These are phyloP conservation scores for Enteromius treurensis DNA, from an alignment of 2,797 vertebrate genomes.

Conservation along the genomic window DNA sequence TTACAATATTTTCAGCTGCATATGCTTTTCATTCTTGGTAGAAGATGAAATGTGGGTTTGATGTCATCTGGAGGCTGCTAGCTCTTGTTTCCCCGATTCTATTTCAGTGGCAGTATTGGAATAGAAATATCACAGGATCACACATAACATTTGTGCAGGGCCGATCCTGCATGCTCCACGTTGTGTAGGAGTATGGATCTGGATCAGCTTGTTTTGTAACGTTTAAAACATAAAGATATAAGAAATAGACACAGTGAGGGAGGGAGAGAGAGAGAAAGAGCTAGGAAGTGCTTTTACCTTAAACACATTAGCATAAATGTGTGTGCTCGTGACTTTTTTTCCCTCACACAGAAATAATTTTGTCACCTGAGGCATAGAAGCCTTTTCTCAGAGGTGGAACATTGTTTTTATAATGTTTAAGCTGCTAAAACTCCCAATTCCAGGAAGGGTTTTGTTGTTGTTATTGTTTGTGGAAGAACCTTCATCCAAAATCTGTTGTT, in stretches of 20 bases:
- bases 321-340: background rate
- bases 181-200: constrained; percentile 26
- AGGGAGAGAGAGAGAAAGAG: background rate
- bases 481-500: constrained; percentile 41
- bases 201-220: constrained; percentile 51
- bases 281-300: background rate
- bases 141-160: constrained; percentile 31
- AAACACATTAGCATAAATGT: constrained; percentile 26
- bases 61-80: constrained; percentile 6
- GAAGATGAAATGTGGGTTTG: constrained; percentile 30
- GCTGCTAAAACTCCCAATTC: constrained; percentile 23
- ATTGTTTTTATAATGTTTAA: constrained; percentile 14
- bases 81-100: constrained; percentile 25
- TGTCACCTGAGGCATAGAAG: background rate
- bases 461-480: constrained; percentile 44
- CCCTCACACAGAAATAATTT: constrained; percentile 8
- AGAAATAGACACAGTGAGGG: background rate
- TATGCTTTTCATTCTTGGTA: background rate
- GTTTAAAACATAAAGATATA: constrained; percentile 51
- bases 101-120: constrained; percentile 33
- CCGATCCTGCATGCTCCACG: background rate
- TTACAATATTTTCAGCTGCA: constrained; percentile 15
- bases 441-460: constrained; percentile 35
- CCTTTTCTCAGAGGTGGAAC: background rate
- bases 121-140: constrained; percentile 35